phyloP scores from a whole-genome alignment of 2,888 invertebrate species.

The Eremobia ochroleuca region DNA sequence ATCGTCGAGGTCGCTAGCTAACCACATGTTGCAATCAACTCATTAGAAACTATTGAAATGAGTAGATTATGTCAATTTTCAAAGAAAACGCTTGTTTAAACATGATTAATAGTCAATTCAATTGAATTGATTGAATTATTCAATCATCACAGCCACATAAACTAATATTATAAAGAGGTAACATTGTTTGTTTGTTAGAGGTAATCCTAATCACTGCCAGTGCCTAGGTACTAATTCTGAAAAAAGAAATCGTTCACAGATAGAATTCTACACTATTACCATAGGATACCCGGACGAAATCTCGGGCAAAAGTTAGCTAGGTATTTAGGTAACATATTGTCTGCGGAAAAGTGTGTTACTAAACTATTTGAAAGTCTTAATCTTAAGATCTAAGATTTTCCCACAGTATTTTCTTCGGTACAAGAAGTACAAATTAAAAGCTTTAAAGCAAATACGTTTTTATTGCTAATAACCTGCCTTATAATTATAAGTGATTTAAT shows the following conservation, averaged over 20 bases:
- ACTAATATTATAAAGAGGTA: not conserved
- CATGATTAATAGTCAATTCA: not conserved
- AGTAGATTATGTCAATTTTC: too few species aligned
- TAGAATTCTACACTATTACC: not conserved
- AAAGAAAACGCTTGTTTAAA: not conserved
- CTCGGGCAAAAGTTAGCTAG: not conserved
- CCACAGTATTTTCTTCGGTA: not conserved
- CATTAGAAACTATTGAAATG: too few species aligned
- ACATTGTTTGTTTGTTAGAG: not conserved
- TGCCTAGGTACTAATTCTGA: not conserved
- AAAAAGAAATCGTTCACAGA: not conserved
- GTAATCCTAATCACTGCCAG: not conserved
- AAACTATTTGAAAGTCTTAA: not conserved
- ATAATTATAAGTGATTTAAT: slow-evolving; percentile 38
- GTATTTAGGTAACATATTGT: not conserved
- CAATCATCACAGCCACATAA: not conserved
- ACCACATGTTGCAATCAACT: too few species aligned
- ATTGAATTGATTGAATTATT: not conserved
- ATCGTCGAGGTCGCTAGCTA: too few species aligned
- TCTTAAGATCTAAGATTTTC: not conserved
- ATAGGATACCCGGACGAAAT: too few species aligned
- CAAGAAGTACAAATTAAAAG: not conserved
- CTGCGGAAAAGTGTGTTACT: not conserved
- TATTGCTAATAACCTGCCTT: slow-evolving; percentile 17
- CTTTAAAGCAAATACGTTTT: not conserved